A percentile compares a stretch with the other conserved stretches of the same genome.
Evolutionary conservation across 2,113 vertebrate genomes (phyloP).

Genomic region (Ia io): DNA sequence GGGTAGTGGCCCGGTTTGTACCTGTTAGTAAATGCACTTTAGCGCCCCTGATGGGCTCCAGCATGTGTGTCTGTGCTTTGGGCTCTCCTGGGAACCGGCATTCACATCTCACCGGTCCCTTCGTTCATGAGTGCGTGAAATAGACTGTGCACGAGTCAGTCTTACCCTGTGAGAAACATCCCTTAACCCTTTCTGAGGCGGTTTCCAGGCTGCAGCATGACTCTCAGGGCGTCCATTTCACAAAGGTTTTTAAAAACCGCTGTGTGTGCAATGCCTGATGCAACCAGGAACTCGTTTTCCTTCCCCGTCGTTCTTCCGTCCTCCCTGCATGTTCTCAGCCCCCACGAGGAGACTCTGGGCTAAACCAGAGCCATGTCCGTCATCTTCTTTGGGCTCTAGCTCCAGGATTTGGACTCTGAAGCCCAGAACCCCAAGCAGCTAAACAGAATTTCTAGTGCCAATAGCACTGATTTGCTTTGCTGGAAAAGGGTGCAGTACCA

Average conservation of each 20-base stretch:
- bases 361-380: not conserved
- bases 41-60: accelerated
- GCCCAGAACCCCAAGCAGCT: not conserved
- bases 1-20: not conserved
- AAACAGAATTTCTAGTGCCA: not conserved
- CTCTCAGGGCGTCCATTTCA: not conserved
- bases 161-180: not conserved
- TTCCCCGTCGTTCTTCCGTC: not conserved
- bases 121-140: not conserved
- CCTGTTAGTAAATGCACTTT: accelerated
- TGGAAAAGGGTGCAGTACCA: not conserved
- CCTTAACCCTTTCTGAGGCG: not conserved
- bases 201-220: not conserved
- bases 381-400: not conserved
- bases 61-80: not conserved
- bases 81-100: not conserved
- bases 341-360: not conserved
- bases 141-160: not conserved
- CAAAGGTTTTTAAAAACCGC: not conserved
- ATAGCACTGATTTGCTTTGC: accelerated
- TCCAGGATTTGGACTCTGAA: not conserved
- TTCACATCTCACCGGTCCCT: not conserved
- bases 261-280: not conserved
- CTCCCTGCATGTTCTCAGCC: not conserved
- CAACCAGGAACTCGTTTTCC: too few relatives aligned